phyloP scores from a whole-genome alignment of 2,888 invertebrate species.

The Mythimna ferrago region DNA sequence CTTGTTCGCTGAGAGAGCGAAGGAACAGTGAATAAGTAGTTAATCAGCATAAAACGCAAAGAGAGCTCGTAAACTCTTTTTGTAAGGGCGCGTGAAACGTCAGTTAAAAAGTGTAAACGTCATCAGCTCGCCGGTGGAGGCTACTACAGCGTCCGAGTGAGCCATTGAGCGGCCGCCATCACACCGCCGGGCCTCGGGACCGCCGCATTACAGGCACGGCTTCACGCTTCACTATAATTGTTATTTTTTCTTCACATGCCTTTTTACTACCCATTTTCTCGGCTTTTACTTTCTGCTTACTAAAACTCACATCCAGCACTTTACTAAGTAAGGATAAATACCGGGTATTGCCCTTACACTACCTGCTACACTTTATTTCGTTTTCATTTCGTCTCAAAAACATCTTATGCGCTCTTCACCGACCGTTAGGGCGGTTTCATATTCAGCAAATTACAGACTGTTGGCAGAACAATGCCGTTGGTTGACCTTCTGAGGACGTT shows the following conservation, averaged over 20 bases:
- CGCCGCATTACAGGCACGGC: constrained; percentile 13
- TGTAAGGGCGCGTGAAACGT: constrained; percentile 59
- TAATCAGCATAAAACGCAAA: constrained; percentile 61
- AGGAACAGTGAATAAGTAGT: constrained; percentile 46
- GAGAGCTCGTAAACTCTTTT: constrained; percentile 59
- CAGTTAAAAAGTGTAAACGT: constrained; percentile 69
- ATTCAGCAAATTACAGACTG: constrained; percentile 39
- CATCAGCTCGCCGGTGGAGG: constrained; percentile 56
- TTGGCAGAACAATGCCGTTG: constrained; percentile 44
- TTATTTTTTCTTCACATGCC: constrained; percentile 37
- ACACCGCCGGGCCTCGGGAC: constrained; percentile 12
- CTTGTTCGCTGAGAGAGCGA: constrained; percentile 29
- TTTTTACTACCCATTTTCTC: constrained; percentile 39
- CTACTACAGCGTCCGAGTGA: constrained; percentile 59
- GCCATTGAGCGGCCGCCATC: constrained; percentile 56
- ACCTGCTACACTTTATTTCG: constrained; percentile 11
- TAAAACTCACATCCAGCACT: constrained; percentile 30
- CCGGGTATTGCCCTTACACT: constrained; percentile 8
- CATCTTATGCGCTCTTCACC: constrained; percentile 25
- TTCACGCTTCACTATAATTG: constrained; percentile 43
- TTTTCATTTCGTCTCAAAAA: constrained; percentile 29
- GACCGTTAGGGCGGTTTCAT: constrained; percentile 19
- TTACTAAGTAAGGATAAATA: constrained; percentile 28
- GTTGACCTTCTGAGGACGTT: constrained; percentile 35
- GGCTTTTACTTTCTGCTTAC: constrained; percentile 31